A percentile compares a stretch with the other conserved stretches of the same genome.
Conservation (phyloP, 2,888 invertebrate species). For the Folsomia candida region DNA sequence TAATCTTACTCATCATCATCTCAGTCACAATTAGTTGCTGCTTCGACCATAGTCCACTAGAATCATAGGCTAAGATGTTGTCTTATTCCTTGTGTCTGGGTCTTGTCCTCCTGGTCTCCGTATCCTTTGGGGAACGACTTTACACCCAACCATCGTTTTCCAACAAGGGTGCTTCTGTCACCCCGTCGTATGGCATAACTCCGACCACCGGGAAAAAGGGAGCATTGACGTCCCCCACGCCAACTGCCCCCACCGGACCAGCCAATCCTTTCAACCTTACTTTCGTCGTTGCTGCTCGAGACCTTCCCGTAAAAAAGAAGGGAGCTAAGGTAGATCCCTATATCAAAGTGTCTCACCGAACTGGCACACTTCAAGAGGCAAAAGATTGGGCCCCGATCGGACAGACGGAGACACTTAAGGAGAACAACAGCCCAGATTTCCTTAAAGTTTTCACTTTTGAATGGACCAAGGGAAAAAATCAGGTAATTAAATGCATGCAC, state of each 20-base stretch:
- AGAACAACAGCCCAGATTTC: conserved; percentile 28
- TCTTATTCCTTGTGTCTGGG: no score
- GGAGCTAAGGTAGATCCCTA: conserved; percentile 27
- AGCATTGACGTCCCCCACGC: background rate
- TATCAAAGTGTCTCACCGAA: conserved; percentile 28
- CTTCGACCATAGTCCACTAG: no score
- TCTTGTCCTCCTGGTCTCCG: no score
- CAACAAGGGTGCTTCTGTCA: no score
- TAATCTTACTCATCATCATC: no score
- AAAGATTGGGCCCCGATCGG: conserved; percentile 31
- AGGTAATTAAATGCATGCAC: conserved; percentile 23
- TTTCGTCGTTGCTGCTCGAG: conserved; percentile 25
- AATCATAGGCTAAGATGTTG: no score
- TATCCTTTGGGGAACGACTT: no score
- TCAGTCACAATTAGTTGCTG: no score
- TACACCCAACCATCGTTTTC: no score
- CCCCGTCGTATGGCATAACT: background rate
- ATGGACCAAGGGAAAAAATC: conserved; percentile 35
- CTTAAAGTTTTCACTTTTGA: conserved; percentile 37
- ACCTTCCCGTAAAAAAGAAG: conserved; percentile 25
- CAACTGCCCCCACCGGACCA: conserved; percentile 13
- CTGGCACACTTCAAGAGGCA: conserved; percentile 13
- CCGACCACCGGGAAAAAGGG: background rate
- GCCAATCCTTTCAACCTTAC: conserved; percentile 27
- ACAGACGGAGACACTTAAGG: conserved; percentile 23